A percentile compares a stretch with the other conserved stretches of the same genome.
phyloP scores from a whole-genome alignment of 2,113 vertebrate genomes.

The Thalassarche chlororhynchos region DNA sequence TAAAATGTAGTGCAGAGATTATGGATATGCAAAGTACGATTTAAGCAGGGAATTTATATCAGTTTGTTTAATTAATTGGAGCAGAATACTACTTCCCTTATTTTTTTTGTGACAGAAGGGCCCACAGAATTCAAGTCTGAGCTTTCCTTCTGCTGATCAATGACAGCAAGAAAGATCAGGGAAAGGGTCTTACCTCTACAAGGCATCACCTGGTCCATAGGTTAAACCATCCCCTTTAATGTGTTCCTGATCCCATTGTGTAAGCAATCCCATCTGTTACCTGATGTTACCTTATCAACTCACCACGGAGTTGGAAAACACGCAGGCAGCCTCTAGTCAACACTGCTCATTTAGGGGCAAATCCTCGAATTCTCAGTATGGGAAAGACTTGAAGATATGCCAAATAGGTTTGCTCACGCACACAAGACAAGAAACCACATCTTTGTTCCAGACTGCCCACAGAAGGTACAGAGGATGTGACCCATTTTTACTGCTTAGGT shows the following conservation, averaged over 20 bases:
- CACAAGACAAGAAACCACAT: background rate
- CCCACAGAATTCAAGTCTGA: conserved; percentile 11
- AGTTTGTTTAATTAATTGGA: conserved; percentile 81
- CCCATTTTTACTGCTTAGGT: background rate
- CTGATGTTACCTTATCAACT: background rate
- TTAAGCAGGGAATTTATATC: conserved; percentile 75
- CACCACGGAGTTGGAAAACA: rapidly evolving
- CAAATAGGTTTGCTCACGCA: background rate
- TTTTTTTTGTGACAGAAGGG: background rate
- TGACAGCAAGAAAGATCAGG: background rate
- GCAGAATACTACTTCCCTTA: conserved; percentile 46
- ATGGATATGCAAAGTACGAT: conserved; percentile 78
- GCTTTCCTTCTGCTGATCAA: background rate
- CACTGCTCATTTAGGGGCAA: background rate
- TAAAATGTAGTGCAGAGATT: conserved; percentile 79
- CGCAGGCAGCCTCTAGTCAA: background rate
- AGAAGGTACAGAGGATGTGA: background rate
- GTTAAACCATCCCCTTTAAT: background rate
- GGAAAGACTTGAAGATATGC: background rate
- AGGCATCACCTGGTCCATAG: background rate
- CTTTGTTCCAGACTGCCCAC: background rate
- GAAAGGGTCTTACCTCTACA: background rate
- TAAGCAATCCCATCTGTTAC: background rate
- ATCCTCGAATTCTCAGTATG: background rate
- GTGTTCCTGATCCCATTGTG: background rate